phyloP scores from a whole-genome alignment of 2,113 vertebrate genomes.

The Hippolais icterina region DNA sequence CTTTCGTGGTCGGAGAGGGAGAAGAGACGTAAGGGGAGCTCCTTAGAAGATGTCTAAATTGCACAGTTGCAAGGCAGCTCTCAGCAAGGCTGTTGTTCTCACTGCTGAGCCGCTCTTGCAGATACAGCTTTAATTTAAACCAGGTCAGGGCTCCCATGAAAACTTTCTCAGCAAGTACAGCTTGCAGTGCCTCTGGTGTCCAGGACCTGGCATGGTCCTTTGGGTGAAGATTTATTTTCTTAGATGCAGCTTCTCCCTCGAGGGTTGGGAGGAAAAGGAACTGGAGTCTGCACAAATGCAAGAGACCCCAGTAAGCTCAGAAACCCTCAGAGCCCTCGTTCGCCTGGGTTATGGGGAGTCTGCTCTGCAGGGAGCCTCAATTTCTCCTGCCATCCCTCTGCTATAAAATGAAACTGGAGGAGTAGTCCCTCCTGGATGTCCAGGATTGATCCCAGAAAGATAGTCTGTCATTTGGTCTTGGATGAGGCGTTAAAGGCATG shows the following conservation, averaged over 20 bases:
- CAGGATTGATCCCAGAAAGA: neutral
- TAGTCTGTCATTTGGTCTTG: neutral
- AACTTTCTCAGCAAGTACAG: neutral
- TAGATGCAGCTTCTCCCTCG: neutral
- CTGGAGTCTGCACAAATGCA: neutral
- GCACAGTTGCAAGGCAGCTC: neutral
- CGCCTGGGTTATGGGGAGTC: fast-evolving
- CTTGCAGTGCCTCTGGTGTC: neutral
- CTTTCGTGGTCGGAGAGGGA: fast-evolving
- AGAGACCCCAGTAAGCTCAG: neutral
- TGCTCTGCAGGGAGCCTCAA: neutral
- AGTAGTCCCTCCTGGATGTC: neutral
- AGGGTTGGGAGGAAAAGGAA: neutral
- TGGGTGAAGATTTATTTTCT: neutral
- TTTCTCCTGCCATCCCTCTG: neutral
- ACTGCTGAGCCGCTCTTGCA: neutral
- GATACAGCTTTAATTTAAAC: neutral
- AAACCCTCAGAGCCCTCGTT: fast-evolving
- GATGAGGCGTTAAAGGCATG: neutral
- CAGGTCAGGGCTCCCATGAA: neutral
- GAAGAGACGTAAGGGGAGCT: neutral
- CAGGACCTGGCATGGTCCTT: fast-evolving
- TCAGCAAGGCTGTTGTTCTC: neutral
- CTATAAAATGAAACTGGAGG: neutral
- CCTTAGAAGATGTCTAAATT: neutral